Evolutionary conservation across 2,797 vertebrate species (phyloP), one percentile per base, ranked within the genome.

Genomic region (Myoxocephalus aenaeus): DNA sequence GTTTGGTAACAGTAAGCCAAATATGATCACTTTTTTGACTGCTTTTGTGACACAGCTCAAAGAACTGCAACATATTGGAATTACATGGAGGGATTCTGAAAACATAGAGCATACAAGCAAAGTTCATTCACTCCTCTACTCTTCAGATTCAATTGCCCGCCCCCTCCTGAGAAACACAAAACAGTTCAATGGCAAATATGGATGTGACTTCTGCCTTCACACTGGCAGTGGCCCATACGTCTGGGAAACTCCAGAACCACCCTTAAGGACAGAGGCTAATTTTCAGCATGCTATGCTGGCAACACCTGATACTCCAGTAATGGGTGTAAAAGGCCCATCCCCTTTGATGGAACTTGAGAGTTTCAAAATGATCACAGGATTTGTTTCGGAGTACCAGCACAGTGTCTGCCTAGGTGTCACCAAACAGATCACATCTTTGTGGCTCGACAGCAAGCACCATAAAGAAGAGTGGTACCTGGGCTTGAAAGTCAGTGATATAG

Each of bases 381-480:
- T 83, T 44, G 81, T 79, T 81, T 61, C n/a, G n/a, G n/a, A n/a
- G n/a, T n/a, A n/a, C n/a, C 75, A 87, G 64, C 85, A 81, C 56
- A 79, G 27, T 69, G 79, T 87, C 54, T 84, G 79, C 61, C 65
- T 77, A 29, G 79, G 82, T 66, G 73, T 80, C 18, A 81, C 81
- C 42, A 32, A 65, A 65, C 34, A 50, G 11, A 65, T 65, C 29
- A 65, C 63, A 65, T 64, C 62, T 64, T 22, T 65, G 63, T 46
- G 69, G 69, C 57, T 62, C 22, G 68, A 40, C 38, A 40, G 10
- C 38, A 40, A 11, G 38, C 38, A 40, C 11, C 38, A 12, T 40
- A 40, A 40, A 10, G 38, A 10, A 40, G 38, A 40, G 38, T 40
- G 38, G 38, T 40, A 40, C 38, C 38, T 40, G 38, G 38, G 38